Evolutionary conservation across 2,113 vertebrate species (phyloP).

Genomic region (Acinonyx jubatus): DNA sequence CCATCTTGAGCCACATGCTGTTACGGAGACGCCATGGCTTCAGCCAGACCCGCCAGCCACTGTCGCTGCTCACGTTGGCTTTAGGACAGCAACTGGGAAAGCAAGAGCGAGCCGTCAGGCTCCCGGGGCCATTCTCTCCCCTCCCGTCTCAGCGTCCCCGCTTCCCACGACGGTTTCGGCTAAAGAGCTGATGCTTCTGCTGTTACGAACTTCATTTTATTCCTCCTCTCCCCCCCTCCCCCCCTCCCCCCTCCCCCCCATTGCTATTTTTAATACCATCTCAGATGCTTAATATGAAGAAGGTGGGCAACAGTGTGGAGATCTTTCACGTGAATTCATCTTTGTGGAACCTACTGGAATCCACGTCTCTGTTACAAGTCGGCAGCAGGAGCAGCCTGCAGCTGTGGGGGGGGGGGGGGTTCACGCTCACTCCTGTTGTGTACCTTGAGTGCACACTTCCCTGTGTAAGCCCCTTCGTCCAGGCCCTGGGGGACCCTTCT

Average conservation of each 20-base stretch:
- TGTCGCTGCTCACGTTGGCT: too few species aligned
- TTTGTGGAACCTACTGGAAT: background rate
- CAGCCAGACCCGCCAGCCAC: background rate
- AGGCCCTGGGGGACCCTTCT: background rate
- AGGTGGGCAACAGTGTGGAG: background rate
- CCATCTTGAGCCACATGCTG: background rate
- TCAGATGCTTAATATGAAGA: background rate
- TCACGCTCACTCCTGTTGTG: accelerated
- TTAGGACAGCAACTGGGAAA: too few species aligned
- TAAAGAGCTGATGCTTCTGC: background rate
- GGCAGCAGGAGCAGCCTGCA: accelerated
- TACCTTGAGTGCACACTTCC: accelerated
- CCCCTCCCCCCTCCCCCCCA: background rate
- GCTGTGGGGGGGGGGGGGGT: accelerated
- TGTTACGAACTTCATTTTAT: background rate
- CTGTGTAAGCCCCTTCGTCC: background rate
- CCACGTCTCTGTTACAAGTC: background rate
- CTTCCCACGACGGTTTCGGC: background rate
- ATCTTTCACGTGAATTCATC: background rate
- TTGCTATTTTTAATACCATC: background rate
- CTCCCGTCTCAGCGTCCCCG: accelerated
- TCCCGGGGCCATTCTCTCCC: accelerated
- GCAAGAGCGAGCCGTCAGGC: accelerated
- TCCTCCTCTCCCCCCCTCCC: background rate
- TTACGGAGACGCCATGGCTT: accelerated